Base-by-base conservation (phyloP, 2,888 invertebrate genomes). In the Dendrolimus pini region DNA sequence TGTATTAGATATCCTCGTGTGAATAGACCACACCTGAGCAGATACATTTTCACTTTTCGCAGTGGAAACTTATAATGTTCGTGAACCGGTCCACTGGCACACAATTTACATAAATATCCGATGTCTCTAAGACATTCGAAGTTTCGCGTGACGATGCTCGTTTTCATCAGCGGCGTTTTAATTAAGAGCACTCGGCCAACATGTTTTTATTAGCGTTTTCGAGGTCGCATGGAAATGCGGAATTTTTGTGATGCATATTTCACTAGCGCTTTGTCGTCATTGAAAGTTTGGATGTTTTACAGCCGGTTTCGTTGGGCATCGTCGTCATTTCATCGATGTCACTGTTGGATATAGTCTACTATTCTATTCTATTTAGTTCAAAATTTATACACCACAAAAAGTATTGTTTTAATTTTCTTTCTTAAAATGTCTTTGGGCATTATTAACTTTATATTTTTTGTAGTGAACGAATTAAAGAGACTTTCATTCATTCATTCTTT, bases 31-130 rank as follows among this genome's bases (percentile, higher is more conserved):
- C 70, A 64, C 65, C 60, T 67, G 61, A 60, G 61, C 61, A 64
- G 62, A 65, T 61, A 66, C 64, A 80, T 83, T 86, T 86, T 86
- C 85, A 85, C 85, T 86, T 86, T 85, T 83, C 76, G 70, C 68
- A 61, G 71, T 72, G 75, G 77, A 78, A 80, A 77, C 72, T 74
- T 71, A 61, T 71, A 69, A 72, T 61, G 63, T 30, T 30, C 30
- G 30, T 58, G 47, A 67, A 77, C 80, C 72, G 74, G 80, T 82
- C 75, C 57, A 53, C 12, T 53, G 47, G 47, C 56, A 53, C 41
- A 14, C 55, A 57, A 71, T 75, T 74, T 71, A 69, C 74, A 75
- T 74, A 76, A 68, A 62, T 77, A 72, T 71, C 41, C 30, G 41
- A 52, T 41, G 53, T 56, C 52, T 56, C 18, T 41, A 52, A 58